Conservation (phyloP, 2,888 invertebrate species). For the Mechanitis mazaeus region DNA sequence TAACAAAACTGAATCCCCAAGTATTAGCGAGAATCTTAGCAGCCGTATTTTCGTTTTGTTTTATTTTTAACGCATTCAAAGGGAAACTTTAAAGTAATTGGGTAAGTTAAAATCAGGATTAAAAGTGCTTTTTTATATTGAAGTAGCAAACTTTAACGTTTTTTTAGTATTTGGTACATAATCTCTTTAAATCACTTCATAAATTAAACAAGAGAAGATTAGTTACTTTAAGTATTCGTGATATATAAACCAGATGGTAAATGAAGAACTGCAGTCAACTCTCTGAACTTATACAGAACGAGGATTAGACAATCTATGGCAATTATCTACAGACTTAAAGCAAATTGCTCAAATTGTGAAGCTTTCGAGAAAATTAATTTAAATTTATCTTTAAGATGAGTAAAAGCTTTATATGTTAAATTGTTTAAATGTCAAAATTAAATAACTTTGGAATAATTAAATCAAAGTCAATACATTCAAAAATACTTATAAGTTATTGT, state of each 20-base stretch:
- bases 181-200: conserved; percentile 13
- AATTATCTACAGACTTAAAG: conserved; percentile 64
- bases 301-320: conserved; percentile 55
- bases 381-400: conserved; percentile 26
- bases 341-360: conserved; percentile 4
- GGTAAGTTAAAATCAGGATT: not conserved
- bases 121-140: not conserved
- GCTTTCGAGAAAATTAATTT: conserved; percentile 41
- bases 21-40: conserved; percentile 7
- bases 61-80: not conserved
- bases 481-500: too few relatives aligned
- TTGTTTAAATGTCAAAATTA: too few relatives aligned
- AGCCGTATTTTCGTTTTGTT: conserved; percentile 3
- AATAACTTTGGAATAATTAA: too few relatives aligned
- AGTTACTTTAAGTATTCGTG: conserved; percentile 65
- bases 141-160: too few relatives aligned
- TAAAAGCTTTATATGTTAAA: conserved; percentile 10
- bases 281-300: conserved; percentile 63
- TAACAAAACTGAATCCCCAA: conserved; percentile 7
- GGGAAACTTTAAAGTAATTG: not conserved
- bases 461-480: too few relatives aligned
- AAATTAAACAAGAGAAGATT: conserved; percentile 38
- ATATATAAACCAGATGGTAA: conserved; percentile 61
- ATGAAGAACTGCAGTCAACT: conserved; percentile 61
- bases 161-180: conserved; percentile 22